Percentiles rank a stretch among this genome's conserved stretches.
Conservation (phyloP, 2,797 vertebrate species). For the Pagetopsis macropterus region DNA sequence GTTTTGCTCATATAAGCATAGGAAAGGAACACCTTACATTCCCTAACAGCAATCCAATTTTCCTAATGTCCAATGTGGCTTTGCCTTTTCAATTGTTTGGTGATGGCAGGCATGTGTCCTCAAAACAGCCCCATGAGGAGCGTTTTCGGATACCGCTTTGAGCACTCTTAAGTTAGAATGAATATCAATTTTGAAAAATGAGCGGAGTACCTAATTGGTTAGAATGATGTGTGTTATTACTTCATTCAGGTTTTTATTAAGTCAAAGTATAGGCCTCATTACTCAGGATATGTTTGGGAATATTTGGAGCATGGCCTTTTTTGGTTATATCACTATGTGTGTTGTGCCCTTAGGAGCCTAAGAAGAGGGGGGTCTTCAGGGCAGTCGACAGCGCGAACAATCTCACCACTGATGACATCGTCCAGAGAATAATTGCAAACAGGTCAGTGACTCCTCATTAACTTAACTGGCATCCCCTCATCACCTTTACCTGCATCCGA, state of each 20-base stretch:
- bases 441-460: slow-evolving; percentile 78
- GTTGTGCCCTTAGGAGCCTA: slow-evolving; percentile 86
- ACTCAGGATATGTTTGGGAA: neutral
- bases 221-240: neutral
- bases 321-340: neutral
- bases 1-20: neutral
- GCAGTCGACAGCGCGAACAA: slow-evolving; percentile 88
- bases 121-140: neutral
- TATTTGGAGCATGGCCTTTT: neutral
- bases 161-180: no score
- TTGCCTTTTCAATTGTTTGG: neutral
- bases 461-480: neutral
- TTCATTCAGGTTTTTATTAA: neutral
- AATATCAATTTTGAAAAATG: neutral
- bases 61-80: neutral
- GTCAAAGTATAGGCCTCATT: neutral
- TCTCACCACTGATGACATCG: slow-evolving; percentile 94
- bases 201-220: neutral
- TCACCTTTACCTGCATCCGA: neutral
- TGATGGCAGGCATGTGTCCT: neutral
- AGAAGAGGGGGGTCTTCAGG: slow-evolving; percentile 88
- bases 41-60: neutral
- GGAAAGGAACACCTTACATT: neutral
- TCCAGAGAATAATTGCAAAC: slow-evolving; percentile 97
- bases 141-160: neutral